A percentile compares a stretch with the other conserved stretches of the same genome.
phyloP scores from a whole-genome alignment of 1,140 invertebrate genomes.

The Tetragonula clypearis region DNA sequence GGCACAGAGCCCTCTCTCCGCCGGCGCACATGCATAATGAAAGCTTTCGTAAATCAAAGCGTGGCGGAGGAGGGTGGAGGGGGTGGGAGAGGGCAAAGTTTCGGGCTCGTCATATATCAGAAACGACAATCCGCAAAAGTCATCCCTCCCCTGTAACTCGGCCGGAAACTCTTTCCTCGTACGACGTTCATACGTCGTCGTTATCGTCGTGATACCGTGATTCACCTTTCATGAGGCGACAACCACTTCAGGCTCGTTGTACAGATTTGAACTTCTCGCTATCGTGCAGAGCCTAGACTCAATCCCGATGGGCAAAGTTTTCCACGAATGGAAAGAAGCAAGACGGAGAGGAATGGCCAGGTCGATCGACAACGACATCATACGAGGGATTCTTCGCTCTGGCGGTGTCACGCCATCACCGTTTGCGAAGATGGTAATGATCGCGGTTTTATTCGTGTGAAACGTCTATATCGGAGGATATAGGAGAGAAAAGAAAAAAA shows the following conservation, averaged over 20 bases:
- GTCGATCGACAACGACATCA: constrained; percentile 10
- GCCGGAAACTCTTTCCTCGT: constrained; percentile 38
- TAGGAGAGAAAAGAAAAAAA: background rate
- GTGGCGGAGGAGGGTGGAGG: too few species aligned
- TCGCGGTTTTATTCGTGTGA: background rate
- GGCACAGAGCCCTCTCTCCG: background rate
- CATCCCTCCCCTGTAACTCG: constrained; percentile 13
- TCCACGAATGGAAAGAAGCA: background rate
- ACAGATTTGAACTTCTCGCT: constrained; percentile 44
- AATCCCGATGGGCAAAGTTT: constrained; percentile 46
- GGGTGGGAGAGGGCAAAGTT: constrained; percentile 8
- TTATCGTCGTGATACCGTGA: constrained; percentile 15
- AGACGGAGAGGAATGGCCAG: background rate
- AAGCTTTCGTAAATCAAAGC: constrained; percentile 39
- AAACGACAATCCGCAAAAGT: constrained; percentile 49
- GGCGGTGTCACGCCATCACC: background rate
- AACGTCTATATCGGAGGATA: background rate
- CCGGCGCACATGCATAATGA: constrained; percentile 27
- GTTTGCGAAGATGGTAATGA: background rate
- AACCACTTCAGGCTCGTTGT: constrained; percentile 46
- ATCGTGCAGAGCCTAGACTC: constrained; percentile 41
- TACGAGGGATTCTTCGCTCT: background rate
- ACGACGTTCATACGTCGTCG: background rate
- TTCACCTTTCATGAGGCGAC: constrained; percentile 40
- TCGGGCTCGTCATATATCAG: constrained; percentile 40